Evolutionary conservation across 2,888 invertebrate species (phyloP).

Genomic region (Ceraclea dissimilis): DNA sequence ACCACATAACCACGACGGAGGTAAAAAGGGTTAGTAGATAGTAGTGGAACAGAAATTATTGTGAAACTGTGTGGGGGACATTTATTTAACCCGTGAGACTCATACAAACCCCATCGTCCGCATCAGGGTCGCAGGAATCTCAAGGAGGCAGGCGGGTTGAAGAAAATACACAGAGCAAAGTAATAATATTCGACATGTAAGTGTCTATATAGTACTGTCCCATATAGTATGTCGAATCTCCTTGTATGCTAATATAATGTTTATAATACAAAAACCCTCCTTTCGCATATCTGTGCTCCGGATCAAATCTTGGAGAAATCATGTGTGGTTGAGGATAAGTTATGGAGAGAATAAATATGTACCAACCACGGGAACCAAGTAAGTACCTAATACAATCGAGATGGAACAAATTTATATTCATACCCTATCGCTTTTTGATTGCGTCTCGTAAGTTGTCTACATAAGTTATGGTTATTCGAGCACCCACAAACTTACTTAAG

Average conservation of each 20-base stretch:
- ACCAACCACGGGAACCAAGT: neutral
- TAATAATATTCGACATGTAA: neutral
- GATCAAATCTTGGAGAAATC: constrained; percentile 26
- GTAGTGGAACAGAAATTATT: constrained; percentile 7
- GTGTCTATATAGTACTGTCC: constrained; percentile 9
- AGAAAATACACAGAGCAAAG: constrained; percentile 8
- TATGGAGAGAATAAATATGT: constrained; percentile 17
- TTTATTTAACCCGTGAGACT: constrained; percentile 26
- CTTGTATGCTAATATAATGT: constrained; percentile 26
- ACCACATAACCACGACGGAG: constrained; percentile 19
- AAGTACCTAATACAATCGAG: constrained; percentile 11
- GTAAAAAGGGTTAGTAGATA: constrained; percentile 18
- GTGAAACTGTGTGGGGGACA: constrained; percentile 22
- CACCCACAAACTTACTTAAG: neutral
- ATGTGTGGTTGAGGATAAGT: constrained; percentile 23
- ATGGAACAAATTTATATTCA: constrained; percentile 21
- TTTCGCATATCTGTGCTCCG: constrained; percentile 21
- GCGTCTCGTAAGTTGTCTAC: neutral
- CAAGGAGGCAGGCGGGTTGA: constrained; percentile 10
- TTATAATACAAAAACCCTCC: constrained; percentile 18
- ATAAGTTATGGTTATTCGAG: no score
- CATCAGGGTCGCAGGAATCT: constrained; percentile 24
- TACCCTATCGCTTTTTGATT: neutral
- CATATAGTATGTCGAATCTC: constrained; percentile 8
- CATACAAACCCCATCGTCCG: constrained; percentile 25